Evolutionary conservation across 2,888 invertebrate species (phyloP), one percentile per base, ranked within the genome.

Genomic region (Apamea epomidion): DNA sequence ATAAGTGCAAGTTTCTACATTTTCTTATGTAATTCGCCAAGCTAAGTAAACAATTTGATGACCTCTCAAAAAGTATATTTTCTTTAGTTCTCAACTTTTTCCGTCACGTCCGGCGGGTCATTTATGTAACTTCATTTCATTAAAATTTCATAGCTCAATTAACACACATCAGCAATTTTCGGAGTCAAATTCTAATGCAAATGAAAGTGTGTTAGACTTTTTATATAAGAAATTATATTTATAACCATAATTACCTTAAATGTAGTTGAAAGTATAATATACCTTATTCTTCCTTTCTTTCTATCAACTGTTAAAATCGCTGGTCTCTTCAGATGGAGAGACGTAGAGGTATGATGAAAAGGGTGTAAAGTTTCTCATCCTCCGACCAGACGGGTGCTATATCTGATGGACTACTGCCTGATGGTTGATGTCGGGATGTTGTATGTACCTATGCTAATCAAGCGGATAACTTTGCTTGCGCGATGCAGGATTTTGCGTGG

Each of bases 171-270:
- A 70, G 64, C 16, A 74, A 60, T 37, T 74, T 76, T 60, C 10
- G 21, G 32, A 73, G 58, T 58, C n/a, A 82, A 64, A 82, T 77
- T 69, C 7, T 69, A 60, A 71, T 71, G 21, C 29, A 75, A 64
- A 70, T 51, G 58, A 83, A 83, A 83, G 78, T 74, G 51, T 54
- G 64, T 48, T 74, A 8, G 7, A 54, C 5, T 71, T 78, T 83
- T 65, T 60, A 65, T 60, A 21, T 48, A 65, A 58, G 8, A 65
- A 74, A 83, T 82, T 73, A 82, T 77, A 65, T 74, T 83, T 48
- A 32, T 62, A 67, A 74, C 29, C 62, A 48, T 67, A 74, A 74
- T 71, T 29, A 74, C 51, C 58, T 29, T 37, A 45, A 25, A 10
- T 72, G 48, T 58, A 8, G 42, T 65, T 12, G 29, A 60, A 60